These are phyloP conservation scores for Drosophila athabasca DNA, from an alignment of 1,140 invertebrate species.

Conservation along the genomic window DNA sequence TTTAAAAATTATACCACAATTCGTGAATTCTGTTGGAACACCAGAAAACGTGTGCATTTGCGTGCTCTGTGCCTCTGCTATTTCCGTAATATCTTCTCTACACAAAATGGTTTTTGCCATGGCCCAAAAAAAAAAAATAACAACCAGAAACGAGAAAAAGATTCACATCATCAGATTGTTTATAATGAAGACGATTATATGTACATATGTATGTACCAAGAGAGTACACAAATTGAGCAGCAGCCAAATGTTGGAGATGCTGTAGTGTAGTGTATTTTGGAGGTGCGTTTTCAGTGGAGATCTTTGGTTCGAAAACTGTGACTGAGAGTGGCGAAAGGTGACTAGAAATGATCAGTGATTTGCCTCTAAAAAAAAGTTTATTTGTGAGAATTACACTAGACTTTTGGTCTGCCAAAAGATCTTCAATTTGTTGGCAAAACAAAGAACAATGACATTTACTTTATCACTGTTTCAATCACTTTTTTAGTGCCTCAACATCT, in stretches of 20 bases:
- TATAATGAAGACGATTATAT: conserved; percentile 24
- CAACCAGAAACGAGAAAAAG: neutral
- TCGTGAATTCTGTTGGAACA: conserved; percentile 1
- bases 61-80: conserved; percentile 29
- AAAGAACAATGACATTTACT: too few relatives aligned
- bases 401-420: too few relatives aligned
- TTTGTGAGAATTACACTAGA: too few relatives aligned
- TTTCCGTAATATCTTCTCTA: conserved; percentile 47
- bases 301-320: too few relatives aligned
- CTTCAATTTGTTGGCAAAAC: too few relatives aligned
- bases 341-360: too few relatives aligned
- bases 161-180: conserved; percentile 45
- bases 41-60: conserved; percentile 37
- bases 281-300: conserved; percentile 18
- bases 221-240: conserved; percentile 29
- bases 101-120: conserved; percentile 45
- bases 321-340: too few relatives aligned
- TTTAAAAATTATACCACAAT: conserved; percentile 14
- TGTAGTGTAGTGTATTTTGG: conserved; percentile 4
- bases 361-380: too few relatives aligned
- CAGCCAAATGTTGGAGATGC: conserved; percentile 21
- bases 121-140: conserved; percentile 32
- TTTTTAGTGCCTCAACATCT: conserved; percentile 1
- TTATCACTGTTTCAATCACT: neutral
- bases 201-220: neutral